Evolutionary conservation across 1,140 invertebrate genomes (phyloP).

Genomic region (Neodiprion virginianus): DNA sequence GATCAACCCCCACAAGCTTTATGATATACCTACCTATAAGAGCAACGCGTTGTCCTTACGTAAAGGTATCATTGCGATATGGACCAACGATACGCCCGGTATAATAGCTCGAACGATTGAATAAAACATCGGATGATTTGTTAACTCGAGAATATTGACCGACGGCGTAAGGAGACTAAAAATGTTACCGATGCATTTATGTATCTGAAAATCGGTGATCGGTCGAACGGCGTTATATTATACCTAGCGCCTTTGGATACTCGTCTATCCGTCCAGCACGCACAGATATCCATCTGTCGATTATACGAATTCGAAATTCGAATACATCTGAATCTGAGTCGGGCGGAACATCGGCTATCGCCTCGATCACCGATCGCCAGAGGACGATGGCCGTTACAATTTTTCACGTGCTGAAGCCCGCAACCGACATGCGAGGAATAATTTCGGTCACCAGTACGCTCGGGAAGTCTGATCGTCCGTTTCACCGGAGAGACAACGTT

Average conservation of each 20-base stretch:
- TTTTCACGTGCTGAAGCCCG: constrained; percentile 1
- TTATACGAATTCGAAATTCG: constrained; percentile 24
- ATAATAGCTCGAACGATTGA: constrained; percentile 29
- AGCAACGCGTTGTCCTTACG: constrained; percentile 37
- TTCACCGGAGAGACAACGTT: too few relatives aligned
- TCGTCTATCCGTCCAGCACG: background rate
- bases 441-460: background rate
- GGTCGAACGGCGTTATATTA: background rate
- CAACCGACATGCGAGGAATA: background rate
- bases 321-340: constrained; percentile 28
- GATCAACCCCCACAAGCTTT: too few relatives aligned
- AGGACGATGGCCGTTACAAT: constrained; percentile 12
- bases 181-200: constrained; percentile 50
- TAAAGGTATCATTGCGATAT: constrained; percentile 50
- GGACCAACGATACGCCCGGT: constrained; percentile 41
- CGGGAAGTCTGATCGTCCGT: too few relatives aligned
- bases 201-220: constrained; percentile 34
- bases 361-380: constrained; percentile 2
- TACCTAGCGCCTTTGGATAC: background rate
- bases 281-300: constrained; percentile 9
- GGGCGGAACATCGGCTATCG: constrained; percentile 12
- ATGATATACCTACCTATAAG: background rate
- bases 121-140: constrained; percentile 7
- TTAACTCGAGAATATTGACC: constrained; percentile 2
- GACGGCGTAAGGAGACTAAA: constrained; percentile 7